phyloP scores from a whole-genome alignment of 2,797 vertebrate species.

The Neosilurus mollespiculum region DNA sequence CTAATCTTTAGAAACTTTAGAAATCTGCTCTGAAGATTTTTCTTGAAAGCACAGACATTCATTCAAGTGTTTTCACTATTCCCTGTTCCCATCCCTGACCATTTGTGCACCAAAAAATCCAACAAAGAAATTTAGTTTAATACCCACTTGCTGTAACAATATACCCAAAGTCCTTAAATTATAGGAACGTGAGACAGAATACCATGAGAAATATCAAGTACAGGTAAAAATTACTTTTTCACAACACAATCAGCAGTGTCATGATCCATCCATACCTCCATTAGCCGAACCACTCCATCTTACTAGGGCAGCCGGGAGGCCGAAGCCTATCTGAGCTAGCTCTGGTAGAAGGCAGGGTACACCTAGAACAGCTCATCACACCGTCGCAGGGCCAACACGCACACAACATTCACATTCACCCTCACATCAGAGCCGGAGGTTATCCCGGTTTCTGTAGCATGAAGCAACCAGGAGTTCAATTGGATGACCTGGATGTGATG shows the following conservation, averaged over 20 bases:
- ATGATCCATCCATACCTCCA: no score
- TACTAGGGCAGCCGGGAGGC: no score
- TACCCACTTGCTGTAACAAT: not conserved
- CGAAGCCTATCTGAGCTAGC: no score
- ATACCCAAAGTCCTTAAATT: not conserved
- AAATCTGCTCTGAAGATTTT: constrained; percentile 16
- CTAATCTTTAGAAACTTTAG: not conserved
- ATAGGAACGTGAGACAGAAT: not conserved
- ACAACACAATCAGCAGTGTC: not conserved
- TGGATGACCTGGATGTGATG: no score
- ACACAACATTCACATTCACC: not conserved
- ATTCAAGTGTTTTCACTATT: constrained; percentile 10
- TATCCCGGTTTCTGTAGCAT: no score
- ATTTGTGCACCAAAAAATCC: not conserved
- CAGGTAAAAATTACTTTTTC: not conserved
- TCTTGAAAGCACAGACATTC: not conserved
- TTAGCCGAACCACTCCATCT: no score
- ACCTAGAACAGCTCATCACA: no score
- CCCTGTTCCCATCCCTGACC: not conserved
- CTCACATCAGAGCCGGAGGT: no score
- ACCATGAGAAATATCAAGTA: not conserved
- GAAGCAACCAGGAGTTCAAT: no score
- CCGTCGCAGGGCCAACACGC: no score
- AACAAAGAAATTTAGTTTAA: constrained; percentile 4
- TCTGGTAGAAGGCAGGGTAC: no score